A percentile compares a stretch with the other conserved stretches of the same genome.
These are phyloP conservation scores for Siniperca obscura DNA, from an alignment of 2,797 vertebrate species.

Conservation along the genomic window DNA sequence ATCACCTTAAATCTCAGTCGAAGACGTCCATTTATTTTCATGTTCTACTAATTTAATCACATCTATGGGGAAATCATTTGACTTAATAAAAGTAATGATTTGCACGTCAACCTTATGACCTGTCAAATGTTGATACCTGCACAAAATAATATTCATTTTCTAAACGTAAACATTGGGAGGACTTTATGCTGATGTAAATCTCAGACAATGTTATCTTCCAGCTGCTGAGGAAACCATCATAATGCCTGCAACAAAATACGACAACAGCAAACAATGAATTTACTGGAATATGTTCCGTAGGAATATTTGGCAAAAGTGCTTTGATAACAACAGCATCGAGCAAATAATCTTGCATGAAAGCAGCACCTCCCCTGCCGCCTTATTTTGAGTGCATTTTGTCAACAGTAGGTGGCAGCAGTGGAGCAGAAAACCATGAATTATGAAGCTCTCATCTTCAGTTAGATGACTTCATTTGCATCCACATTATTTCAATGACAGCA, in stretches of 20 bases:
- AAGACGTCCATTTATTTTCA: not conserved
- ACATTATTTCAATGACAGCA: constrained; percentile 48
- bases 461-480: constrained; percentile 64
- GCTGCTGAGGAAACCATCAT: not conserved
- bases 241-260: not conserved
- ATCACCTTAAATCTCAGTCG: not conserved
- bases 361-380: too few relatives aligned
- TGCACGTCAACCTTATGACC: not conserved
- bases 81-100: not conserved
- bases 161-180: not conserved
- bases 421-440: not conserved
- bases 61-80: not conserved
- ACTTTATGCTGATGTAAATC: not conserved
- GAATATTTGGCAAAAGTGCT: not conserved
- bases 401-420: constrained; percentile 71
- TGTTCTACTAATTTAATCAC: too few relatives aligned
- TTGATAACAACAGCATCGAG: not conserved
- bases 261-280: not conserved
- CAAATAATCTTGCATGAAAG: not conserved
- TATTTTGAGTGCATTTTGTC: not conserved
- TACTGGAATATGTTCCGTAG: not conserved
- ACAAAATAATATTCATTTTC: not conserved
- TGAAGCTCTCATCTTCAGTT: constrained; percentile 12
- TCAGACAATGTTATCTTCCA: not conserved
- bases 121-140: not conserved